Evolutionary conservation across 1,140 invertebrate genomes (phyloP), one percentile per base, ranked within the genome.

Genomic region (Glossosoma conforme): DNA sequence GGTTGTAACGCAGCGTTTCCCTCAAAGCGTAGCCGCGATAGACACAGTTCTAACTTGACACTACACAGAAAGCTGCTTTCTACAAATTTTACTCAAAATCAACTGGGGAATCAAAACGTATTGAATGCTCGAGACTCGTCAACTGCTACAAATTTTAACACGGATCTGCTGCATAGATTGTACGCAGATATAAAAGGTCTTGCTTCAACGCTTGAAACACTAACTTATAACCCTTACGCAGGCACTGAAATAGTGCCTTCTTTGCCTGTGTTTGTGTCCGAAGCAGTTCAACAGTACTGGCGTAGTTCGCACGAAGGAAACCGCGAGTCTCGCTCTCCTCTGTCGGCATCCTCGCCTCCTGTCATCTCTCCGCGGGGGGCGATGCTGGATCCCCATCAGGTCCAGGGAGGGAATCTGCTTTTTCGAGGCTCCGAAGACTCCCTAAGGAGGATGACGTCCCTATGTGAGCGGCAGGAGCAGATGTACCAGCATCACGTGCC

Each of bases 1-100:
- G 92, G 92, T 2, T 95, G 92, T 64, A 91, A 91, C 65, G 91
- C 92, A 2, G 86, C 89, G 1, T 97, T 96, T 67, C 92, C 91
- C 14, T 94, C 91, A 3, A 93, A 93, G 62, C 72, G 92, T 43
- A 93, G 89, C 61, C 78, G 92, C 44, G 91, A 96, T 65, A 72
- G 92, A n/a, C 92, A 95, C 69, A 90, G 89, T 61, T 85, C 90
- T 1, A 95, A 97, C 66, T 74, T 91, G 47, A 93, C 93, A 62
- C 78, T 95, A 2, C 92, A 95, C 62, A 74, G 89, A 21, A 89
- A 91, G 62, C 71, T 92, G 11, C 62, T 92, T 20, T 90, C 87
- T 3, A 91, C 89, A 0, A n/a, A n/a, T n/a, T n/a, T n/a, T n/a
- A n/a, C n/a, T n/a, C n/a, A n/a, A n/a, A n/a, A n/a, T n/a, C n/a